Base-by-base conservation (phyloP, 2,888 invertebrate genomes). In the Carpatolechia fugitivella region DNA sequence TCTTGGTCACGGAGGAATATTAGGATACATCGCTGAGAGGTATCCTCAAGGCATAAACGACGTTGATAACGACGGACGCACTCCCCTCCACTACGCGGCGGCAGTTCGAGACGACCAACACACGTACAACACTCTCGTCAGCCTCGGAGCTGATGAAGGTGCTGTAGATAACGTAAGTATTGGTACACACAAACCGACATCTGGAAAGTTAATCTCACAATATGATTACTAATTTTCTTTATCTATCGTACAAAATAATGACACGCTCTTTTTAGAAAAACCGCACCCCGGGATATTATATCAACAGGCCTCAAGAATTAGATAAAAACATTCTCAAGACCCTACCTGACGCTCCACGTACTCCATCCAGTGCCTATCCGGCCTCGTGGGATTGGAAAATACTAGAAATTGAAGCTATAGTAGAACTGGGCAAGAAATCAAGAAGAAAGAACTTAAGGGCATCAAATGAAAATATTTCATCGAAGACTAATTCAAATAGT, bases 11-110 rank as follows among this genome's bases (percentile, higher is more conserved):
- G 90, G 92, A 49, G 94, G 94, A 60, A 93, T 97, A 54, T 92
- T 95, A 18, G 93, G 95, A 66, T 95, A 94, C 76, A 92, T 97
- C 44, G 78, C 95, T 0, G 92, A 92, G 46, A 91, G 92, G 60
- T 94, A 93, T 75, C 94, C 95, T 4, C 91, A 93, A 72, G 92
- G 94, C 1, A 91, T 95, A 24, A 92, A 92, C 50, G 92, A 93
- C 35, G 86, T 92, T 14, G 98, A 98, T 81, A 93, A 93, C 70
- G 96, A 97, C 58, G 97, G 97, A 18, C 92, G 96, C 63, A 97
- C 97, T 0, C 95, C 98, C 0, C 84, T 98, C 48, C 98, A 98
- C 83, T 98, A 96, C 82, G 95, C 97, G 0, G 96, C 96, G 1
- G 92, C 94, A 11, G 90, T 94, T 20, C 94, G 95, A 75, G 96